Percentiles rank a stretch among this genome's conserved stretches.
These are phyloP conservation scores for Lepisosteus oculatus DNA, from an alignment of 2,113 vertebrate species.

Conservation along the genomic window DNA sequence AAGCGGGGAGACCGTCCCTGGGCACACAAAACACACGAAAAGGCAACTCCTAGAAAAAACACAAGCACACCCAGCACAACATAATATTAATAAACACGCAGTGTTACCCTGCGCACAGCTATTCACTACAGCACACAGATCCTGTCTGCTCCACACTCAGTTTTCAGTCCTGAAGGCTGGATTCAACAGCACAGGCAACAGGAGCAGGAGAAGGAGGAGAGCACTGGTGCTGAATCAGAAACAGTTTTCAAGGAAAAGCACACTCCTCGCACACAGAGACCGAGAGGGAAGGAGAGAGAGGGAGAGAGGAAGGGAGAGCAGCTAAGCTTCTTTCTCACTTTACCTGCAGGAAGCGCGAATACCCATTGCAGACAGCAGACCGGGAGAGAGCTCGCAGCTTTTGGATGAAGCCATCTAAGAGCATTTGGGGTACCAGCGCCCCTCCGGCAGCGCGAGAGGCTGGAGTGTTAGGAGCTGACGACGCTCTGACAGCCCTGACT, in stretches of 20 bases:
- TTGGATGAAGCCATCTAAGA: conserved; percentile 60
- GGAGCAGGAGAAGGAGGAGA: too few species aligned
- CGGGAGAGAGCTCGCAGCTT: conserved; percentile 43
- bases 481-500: conserved; percentile 55
- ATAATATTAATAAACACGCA: too few species aligned
- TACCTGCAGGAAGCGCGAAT: conserved; percentile 85
- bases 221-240: too few species aligned
- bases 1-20: too few species aligned
- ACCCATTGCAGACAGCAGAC: conserved; percentile 67
- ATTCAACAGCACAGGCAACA: too few species aligned
- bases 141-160: too few species aligned
- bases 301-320: not conserved
- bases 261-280: not conserved
- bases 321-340: conserved; percentile 14
- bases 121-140: too few species aligned
- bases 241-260: not conserved
- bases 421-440: conserved; percentile 7
- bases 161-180: too few species aligned
- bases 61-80: too few species aligned
- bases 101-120: too few species aligned
- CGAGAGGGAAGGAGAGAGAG: not conserved
- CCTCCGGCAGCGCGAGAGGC: conserved; percentile 24
- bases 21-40: too few species aligned
- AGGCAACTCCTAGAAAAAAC: too few species aligned
- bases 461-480: not conserved